A percentile compares a stretch with the other conserved stretches of the same genome.
Evolutionary conservation across 1,140 invertebrate genomes (phyloP).

Genomic region (Radopholus similis): DNA sequence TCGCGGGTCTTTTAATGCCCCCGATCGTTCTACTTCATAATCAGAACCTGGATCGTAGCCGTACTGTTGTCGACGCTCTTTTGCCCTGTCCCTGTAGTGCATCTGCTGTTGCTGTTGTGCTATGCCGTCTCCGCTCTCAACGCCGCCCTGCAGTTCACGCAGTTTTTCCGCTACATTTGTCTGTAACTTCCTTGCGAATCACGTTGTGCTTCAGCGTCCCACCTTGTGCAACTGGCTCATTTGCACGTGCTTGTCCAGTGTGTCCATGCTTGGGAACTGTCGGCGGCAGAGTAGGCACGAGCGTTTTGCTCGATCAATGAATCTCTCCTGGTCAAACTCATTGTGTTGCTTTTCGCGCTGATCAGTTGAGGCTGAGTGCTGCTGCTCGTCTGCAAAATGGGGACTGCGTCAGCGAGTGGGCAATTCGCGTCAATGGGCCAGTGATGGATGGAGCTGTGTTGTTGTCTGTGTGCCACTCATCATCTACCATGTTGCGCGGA

Average conservation of each 20-base stretch:
- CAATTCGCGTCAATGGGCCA: conserved; percentile 7
- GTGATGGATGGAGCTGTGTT: conserved; percentile 5
- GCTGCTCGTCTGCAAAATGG: conserved; percentile 27
- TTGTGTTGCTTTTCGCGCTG: background rate
- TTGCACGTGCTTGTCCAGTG: conserved; percentile 81
- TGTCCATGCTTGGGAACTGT: conserved; percentile 82
- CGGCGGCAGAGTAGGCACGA: conserved; percentile 92
- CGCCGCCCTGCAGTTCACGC: conserved; percentile 9
- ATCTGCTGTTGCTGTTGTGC: conserved; percentile 15
- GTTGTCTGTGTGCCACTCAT: conserved; percentile 4
- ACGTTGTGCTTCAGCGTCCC: background rate
- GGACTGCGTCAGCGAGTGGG: conserved; percentile 14
- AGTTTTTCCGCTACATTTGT: conserved; percentile 36
- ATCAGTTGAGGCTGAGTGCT: background rate
- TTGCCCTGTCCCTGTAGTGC: conserved; percentile 86
- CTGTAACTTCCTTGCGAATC: conserved; percentile 23
- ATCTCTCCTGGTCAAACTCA: conserved; percentile 64
- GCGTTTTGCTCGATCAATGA: conserved; percentile 80
- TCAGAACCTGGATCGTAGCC: conserved; percentile 64
- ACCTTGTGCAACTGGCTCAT: conserved; percentile 87
- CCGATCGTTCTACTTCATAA: no score
- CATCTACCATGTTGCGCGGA: conserved; percentile 7
- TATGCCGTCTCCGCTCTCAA: background rate
- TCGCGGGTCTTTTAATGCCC: no score
- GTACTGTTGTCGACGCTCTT: conserved; percentile 87